phyloP scores from a whole-genome alignment of 2,113 vertebrate genomes.

The Indicator maculatus region DNA sequence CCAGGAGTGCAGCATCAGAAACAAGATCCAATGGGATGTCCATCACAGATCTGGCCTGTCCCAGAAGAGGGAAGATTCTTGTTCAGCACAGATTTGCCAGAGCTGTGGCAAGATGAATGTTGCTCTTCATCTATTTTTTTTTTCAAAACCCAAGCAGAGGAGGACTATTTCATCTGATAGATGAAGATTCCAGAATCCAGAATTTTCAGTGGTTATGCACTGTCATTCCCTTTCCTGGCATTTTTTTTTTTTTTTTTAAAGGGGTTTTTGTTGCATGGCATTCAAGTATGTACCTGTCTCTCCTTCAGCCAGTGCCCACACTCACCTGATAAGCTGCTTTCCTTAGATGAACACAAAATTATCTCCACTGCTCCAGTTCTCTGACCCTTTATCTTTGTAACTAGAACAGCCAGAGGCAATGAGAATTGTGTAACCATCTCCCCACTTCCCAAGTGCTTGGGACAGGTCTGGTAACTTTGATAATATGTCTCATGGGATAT shows the following conservation, averaged over 20 bases:
- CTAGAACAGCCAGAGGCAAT: constrained; percentile 56
- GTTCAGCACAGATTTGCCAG: not conserved
- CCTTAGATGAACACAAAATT: constrained; percentile 36
- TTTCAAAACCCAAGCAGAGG: not conserved
- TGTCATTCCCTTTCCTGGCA: not conserved
- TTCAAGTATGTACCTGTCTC: not conserved
- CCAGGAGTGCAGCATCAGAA: not conserved
- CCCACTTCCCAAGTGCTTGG: constrained; percentile 46
- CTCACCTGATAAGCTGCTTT: constrained; percentile 8
- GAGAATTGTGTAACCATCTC: constrained; percentile 63
- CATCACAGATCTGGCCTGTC: not conserved
- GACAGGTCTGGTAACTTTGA: constrained; percentile 55
- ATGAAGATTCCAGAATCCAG: not conserved
- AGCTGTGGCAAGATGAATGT: not conserved
- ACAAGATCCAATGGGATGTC: not conserved
- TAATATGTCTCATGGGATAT: not conserved
- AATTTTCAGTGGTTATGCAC: not conserved
- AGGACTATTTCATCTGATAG: not conserved
- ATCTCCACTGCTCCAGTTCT: constrained; percentile 50
- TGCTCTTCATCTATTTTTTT: not conserved
- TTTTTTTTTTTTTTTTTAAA: not conserved
- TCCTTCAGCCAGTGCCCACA: not conserved
- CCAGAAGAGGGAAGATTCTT: not conserved
- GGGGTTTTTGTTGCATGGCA: not conserved
- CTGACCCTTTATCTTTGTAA: constrained; percentile 59